Conservation (phyloP, 2,797 vertebrate genomes). For the Streptopelia turtur region DNA sequence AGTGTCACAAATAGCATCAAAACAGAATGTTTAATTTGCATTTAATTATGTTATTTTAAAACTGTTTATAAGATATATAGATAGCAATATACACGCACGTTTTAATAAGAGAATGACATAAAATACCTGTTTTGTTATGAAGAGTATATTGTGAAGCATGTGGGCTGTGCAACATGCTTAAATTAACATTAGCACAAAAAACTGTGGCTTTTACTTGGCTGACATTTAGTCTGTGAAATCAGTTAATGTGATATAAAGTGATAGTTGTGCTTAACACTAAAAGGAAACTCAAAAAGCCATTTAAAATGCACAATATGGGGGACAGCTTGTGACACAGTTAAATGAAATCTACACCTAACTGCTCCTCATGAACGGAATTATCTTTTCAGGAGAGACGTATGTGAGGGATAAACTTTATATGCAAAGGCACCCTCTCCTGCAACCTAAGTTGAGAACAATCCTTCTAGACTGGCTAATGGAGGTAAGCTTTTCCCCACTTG, state of each 20-base stretch:
- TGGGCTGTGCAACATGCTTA: neutral
- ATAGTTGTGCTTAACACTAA: neutral
- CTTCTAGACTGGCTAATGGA: constrained; percentile 98
- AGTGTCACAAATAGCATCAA: neutral
- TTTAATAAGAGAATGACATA: neutral
- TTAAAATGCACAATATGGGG: neutral
- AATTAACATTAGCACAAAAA: neutral
- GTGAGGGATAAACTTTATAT: constrained; percentile 85
- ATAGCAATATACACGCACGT: neutral
- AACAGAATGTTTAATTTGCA: neutral
- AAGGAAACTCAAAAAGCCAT: neutral
- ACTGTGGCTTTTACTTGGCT: neutral
- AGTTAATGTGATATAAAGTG: neutral
- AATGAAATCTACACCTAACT: neutral
- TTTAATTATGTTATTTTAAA: neutral
- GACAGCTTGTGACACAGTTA: neutral
- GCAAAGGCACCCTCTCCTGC: constrained; percentile 91
- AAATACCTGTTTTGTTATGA: neutral
- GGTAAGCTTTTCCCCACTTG: constrained; percentile 77
- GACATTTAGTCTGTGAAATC: neutral
- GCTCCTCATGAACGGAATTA: neutral
- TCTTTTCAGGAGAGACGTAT: constrained; percentile 75
- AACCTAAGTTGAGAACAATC: constrained; percentile 93
- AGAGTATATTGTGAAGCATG: neutral
- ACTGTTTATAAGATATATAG: neutral